Percentiles rank a stretch among this genome's conserved stretches.
Evolutionary conservation across 2,888 invertebrate genomes (phyloP).

Genomic region (Cryptus viduatorius): DNA sequence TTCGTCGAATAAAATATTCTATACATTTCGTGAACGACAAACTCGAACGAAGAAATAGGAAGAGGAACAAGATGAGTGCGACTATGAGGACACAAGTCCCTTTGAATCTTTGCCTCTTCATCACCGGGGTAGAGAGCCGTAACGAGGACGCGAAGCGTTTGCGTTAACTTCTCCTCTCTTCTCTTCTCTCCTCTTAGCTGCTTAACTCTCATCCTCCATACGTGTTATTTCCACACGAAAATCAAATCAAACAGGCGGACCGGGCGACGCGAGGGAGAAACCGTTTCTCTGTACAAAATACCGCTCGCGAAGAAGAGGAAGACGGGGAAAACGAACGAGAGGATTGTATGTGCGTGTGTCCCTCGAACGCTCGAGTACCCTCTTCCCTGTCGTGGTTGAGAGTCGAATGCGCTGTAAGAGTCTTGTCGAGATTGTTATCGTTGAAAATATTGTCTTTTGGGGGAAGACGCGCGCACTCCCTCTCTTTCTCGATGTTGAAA

Average conservation of each 20-base stretch:
- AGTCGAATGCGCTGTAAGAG: conserved; percentile 37
- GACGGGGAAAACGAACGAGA: neutral
- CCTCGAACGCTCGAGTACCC: conserved; percentile 53
- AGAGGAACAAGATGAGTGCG: conserved; percentile 12
- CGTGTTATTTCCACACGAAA: conserved; percentile 62
- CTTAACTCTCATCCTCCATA: conserved; percentile 16
- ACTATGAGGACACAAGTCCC: conserved; percentile 54
- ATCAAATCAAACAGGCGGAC: conserved; percentile 58
- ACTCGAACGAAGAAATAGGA: conserved; percentile 4
- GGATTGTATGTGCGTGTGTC: conserved; percentile 21
- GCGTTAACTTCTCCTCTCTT: neutral
- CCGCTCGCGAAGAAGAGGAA: conserved; percentile 16
- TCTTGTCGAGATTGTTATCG: conserved; percentile 62
- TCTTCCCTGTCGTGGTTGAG: conserved; percentile 43
- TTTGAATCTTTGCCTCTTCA: conserved; percentile 66
- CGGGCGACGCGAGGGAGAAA: conserved; percentile 35
- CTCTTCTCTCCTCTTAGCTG: conserved; percentile 35
- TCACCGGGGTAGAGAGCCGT: conserved; percentile 58
- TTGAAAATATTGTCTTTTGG: conserved; percentile 65
- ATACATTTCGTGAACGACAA: conserved; percentile 39
- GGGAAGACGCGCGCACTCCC: neutral
- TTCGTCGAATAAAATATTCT: conserved; percentile 57
- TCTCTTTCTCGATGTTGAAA: neutral
- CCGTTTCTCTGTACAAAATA: conserved; percentile 43
- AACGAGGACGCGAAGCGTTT: conserved; percentile 54